These are phyloP conservation scores for Egretta garzetta DNA, from an alignment of 2,113 vertebrate species.

Conservation along the genomic window DNA sequence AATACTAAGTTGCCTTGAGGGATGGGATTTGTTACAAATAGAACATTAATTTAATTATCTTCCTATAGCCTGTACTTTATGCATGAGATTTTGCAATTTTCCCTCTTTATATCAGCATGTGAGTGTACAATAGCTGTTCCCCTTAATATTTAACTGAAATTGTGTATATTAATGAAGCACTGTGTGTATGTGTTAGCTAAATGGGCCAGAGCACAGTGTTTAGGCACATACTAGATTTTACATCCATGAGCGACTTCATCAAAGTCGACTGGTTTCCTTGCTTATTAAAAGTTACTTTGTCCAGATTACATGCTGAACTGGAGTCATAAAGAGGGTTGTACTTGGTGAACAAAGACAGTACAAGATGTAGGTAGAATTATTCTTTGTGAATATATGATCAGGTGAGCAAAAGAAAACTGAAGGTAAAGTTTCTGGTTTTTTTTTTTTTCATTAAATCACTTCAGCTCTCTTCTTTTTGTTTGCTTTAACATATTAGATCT, in stretches of 20 bases:
- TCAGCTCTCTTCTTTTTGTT: background rate
- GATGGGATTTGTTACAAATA: background rate
- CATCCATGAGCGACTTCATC: background rate
- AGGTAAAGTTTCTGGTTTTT: background rate
- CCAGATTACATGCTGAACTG: background rate
- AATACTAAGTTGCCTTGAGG: background rate
- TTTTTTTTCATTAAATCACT: background rate
- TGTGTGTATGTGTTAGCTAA: background rate
- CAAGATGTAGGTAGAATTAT: background rate
- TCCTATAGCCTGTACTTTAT: background rate
- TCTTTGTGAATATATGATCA: background rate
- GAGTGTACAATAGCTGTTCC: background rate
- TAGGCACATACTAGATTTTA: background rate
- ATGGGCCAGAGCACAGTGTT: background rate
- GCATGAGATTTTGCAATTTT: background rate
- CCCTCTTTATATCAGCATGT: background rate
- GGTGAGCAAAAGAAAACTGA: background rate
- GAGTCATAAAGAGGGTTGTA: background rate
- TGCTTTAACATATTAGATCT: background rate
- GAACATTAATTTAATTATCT: background rate
- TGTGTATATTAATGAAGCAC: background rate
- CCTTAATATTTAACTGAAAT: background rate
- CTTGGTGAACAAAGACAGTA: background rate
- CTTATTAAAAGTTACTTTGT: background rate
- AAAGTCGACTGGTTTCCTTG: background rate